Evolutionary conservation across 2,888 invertebrate species (phyloP).

Genomic region (Hofmannophila pseudospretella): DNA sequence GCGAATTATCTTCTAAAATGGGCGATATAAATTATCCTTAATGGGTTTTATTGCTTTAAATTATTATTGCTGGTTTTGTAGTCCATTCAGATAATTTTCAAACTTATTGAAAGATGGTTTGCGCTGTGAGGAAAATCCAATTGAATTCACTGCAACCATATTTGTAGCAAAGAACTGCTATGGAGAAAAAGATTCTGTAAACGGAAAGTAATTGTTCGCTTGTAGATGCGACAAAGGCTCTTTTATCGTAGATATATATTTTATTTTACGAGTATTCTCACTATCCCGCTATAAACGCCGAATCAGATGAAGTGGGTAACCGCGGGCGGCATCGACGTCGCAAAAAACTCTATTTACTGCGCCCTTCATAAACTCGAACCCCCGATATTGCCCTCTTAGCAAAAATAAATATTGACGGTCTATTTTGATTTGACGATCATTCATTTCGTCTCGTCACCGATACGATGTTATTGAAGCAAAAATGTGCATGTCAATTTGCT

Average conservation of each 20-base stretch:
- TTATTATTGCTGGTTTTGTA: conserved; percentile 31
- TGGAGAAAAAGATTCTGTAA: not conserved
- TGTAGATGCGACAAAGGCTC: not conserved
- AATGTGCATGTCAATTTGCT: too few species aligned
- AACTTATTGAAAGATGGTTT: conserved; percentile 35
- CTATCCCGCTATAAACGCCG: conserved; percentile 64
- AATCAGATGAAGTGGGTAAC: conserved; percentile 61
- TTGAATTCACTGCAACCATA: not conserved
- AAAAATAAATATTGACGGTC: conserved; percentile 9
- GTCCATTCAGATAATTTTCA: conserved; percentile 39
- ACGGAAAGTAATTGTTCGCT: too few species aligned
- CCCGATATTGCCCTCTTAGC: conserved; percentile 16
- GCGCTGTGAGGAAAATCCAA: conserved; percentile 12
- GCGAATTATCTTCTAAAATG: conserved; percentile 62
- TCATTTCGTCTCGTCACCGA: too few species aligned
- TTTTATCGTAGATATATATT: too few species aligned
- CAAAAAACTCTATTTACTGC: conserved; percentile 52
- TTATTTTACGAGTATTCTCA: conserved; percentile 28
- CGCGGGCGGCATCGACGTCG: conserved; percentile 47
- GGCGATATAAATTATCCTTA: conserved; percentile 60
- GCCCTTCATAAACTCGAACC: conserved; percentile 38
- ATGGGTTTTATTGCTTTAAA: conserved; percentile 58
- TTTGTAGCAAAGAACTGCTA: not conserved
- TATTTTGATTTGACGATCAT: conserved; percentile 8
- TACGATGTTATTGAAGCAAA: too few species aligned